Base-by-base conservation (phyloP, 2,113 vertebrate genomes). In the Micronisus gabar region DNA sequence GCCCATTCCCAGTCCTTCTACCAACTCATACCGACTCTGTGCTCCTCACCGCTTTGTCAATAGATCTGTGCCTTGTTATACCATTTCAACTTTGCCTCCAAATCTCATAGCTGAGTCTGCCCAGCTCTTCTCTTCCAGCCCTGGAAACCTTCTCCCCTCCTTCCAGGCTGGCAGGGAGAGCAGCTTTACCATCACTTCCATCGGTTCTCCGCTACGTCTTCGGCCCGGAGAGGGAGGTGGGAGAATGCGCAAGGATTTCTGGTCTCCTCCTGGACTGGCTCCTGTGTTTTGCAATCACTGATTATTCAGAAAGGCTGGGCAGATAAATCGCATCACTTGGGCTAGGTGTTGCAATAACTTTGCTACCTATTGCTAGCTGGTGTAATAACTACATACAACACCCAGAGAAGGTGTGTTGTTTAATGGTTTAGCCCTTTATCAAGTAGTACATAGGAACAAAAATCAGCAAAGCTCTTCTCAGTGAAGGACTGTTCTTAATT, bases 141-240 rank as follows among this genome's bases (percentile, higher is more conserved):
- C 52, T 80, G 36, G 34, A 88, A 65, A 43, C 29, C 13, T 52
- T 15, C 36, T 71, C 11, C 14, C 6, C 7, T 65, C 21, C 15
- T 13, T 82, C 16, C 58, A 14, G 20, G 32, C 30, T 55, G 15
- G 3, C 30, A 76, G 65, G 40, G 27, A 78, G 65, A 72, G 19
- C 50, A 32, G 58, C 75, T 30, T 52, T 11, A 45, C 55, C 16
- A 38, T 19, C 36, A 6, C 52, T 26, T 53, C 26, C 52, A 17
- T 29, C 1, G 0, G 34, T 34, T 45, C 23, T 53, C 13, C 3
- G 2, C 9, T 75, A 8, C 0, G 0, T 45, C 36, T 88, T 83
- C 0, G 0, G 40, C 36, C 30, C 15, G 1, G 6, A 36, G 62
- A 75, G 4, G 43, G 48, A 52, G 55, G 23, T 29, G 20, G 3